Percentiles rank a stretch among this genome's conserved stretches.
These are phyloP conservation scores for Marronus borbonicus DNA, from an alignment of 2,888 invertebrate species.

Conservation along the genomic window DNA sequence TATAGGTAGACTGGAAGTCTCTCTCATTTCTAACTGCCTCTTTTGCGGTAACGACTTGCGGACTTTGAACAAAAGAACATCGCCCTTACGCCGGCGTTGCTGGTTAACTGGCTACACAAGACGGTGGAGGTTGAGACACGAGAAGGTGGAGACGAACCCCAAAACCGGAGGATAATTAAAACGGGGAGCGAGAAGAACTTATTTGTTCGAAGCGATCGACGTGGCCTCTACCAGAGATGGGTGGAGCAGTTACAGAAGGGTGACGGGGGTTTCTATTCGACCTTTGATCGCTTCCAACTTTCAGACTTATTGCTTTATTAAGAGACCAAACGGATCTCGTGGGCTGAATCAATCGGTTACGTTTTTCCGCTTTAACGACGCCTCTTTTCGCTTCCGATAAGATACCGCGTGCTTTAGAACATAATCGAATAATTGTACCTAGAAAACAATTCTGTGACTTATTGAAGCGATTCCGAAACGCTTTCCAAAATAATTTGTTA, in stretches of 20 bases:
- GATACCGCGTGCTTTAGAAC: no score
- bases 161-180: constrained; percentile 32
- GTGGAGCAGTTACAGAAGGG: background rate
- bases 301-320: constrained; percentile 34
- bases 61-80: constrained; percentile 19
- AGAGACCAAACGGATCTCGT: no score
- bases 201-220: constrained; percentile 23
- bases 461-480: no score
- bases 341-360: no score
- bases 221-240: background rate
- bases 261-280: background rate
- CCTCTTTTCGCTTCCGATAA: no score
- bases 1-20: no score
- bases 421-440: no score
- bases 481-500: no score
- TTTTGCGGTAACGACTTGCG: constrained; percentile 7
- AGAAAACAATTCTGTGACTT: no score
- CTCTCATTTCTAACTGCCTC: constrained; percentile 21
- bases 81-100: background rate
- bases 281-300: constrained; percentile 19
- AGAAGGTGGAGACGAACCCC: constrained; percentile 2
- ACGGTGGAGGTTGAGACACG: background rate
- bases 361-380: no score
- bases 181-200: constrained; percentile 28
- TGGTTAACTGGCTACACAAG: no score